Evolutionary conservation across 2,113 vertebrate species (phyloP).

Genomic region (Eolophus roseicapilla): DNA sequence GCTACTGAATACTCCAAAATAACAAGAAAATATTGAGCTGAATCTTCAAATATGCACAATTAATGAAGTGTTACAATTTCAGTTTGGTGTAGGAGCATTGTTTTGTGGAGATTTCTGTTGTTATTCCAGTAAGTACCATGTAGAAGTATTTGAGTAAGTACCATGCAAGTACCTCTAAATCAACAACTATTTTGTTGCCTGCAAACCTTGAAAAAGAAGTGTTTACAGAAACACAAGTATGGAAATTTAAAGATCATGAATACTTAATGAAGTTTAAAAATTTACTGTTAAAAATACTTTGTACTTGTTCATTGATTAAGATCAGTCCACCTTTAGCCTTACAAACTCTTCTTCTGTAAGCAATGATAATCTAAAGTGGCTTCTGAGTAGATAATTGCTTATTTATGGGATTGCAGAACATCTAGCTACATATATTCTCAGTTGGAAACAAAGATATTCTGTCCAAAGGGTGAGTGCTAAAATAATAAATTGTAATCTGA

Average conservation of each 20-base stretch:
- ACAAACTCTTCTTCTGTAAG: neutral
- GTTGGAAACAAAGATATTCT: neutral
- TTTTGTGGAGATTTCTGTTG: neutral
- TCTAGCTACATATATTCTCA: neutral
- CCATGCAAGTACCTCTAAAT: neutral
- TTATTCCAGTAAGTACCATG: neutral
- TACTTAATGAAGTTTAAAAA: too few species aligned
- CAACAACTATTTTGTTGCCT: neutral
- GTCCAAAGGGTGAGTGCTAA: neutral
- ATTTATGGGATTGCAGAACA: too few species aligned
- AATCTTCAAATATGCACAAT: neutral
- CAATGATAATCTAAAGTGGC: neutral
- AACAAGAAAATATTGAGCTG: neutral
- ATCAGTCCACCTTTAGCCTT: neutral
- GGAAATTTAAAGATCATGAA: neutral
- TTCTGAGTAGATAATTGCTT: neutral
- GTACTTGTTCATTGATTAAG: neutral
- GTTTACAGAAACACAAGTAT: neutral
- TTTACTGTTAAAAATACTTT: neutral
- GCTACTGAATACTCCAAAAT: neutral
- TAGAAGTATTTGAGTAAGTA: neutral
- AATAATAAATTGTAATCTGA: neutral
- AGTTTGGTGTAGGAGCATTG: neutral
- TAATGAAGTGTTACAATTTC: neutral
- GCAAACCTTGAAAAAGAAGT: neutral